Evolutionary conservation across 2,113 vertebrate genomes (phyloP), one percentile per base, ranked within the genome.

Genomic region (Nothocercus nigrocapillus): DNA sequence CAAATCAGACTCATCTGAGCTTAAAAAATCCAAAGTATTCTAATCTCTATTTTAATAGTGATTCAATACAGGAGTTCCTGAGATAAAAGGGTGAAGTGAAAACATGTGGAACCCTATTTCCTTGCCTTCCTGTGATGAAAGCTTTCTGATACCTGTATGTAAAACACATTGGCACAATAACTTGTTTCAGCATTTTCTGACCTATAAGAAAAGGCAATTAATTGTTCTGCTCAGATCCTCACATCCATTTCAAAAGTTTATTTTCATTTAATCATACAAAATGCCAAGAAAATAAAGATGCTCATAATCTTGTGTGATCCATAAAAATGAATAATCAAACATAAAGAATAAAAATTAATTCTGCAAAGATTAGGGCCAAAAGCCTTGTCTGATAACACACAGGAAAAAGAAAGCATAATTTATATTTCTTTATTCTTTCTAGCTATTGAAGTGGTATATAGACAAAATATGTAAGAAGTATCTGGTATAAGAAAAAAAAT

Each of bases 351-450:
- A 25, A 70, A 7, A 63, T 34, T 32, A 75, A 40, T 67, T 89
- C 21, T 53, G 40, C 4, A 36, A 18, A 44, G 9, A 68, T 36
- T 1, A 0, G 14, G 24, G 20, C 3, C 11, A 59, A 89, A 69
- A 9, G 40, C 5, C 0, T 40, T 72, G 21, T 40, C 4, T 59
- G 32, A 11, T 17, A 59, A 4, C 17, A n/a, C 11, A 17, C 1
- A 68, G 1, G 5, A 59, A 5, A 21, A 76, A 49, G 7, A 82
- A 70, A 72, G 8, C 2, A 49, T 15, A 53, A 15, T 19, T 11
- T 36, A 3, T 2, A 69, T 28, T 45, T 62, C 3, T 64, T 67
- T 72, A 24, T 34, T 1, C 32, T 53, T 84, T 91, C 76, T 64
- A 25, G 5, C 58, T 73, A 16, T 22, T 83, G 11, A 78, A 16